Base-by-base conservation (phyloP, 2,797 vertebrate genomes). In the Hydrolagus colliei region DNA sequence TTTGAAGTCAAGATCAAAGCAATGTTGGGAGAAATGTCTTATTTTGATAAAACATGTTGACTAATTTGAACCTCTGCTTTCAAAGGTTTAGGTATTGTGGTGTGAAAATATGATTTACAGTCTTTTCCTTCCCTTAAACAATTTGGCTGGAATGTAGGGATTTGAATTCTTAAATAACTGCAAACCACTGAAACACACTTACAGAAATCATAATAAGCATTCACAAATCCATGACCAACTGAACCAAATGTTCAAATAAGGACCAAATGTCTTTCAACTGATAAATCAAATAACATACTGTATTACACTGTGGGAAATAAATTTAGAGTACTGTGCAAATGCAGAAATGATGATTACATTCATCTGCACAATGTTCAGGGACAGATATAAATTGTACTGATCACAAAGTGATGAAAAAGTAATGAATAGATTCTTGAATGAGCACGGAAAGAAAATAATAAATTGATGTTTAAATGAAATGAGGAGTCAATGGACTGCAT, bases 331-430 rank as follows among this genome's bases (percentile, higher is more conserved):
- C 88, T 87, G 87, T 87, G 80, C 89, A 93, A 91, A 92, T 91
- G 91, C 88, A 91, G 89, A 93, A 91, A 93, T 93, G 89, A 92
- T 93, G 90, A 91, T 94, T 94, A 94, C 91, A 93, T 94, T 93
- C 41, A 94, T 94, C 90, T 91, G 90, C 89, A 89, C 93, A 92
- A 90, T 87, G 89, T 92, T 91, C 88, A 91, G 92, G 12, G 91
- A 95, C 92, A 93, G 90, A 92, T 93, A 93, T 91, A 94, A 94
- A 94, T 93, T 93, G 90, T 91, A 93, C 89, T 91, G 92, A 92
- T 93, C 92, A 91, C 87, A 90, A 87, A 89, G 88, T 90, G 92
- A 93, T 93, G 91, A 93, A 93, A 92, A 91, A 92, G 88, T 93
- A 94, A 93, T 92, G 92, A 94, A 92, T 89, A 89, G 91, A 89